Conservation (phyloP, 1,140 invertebrate species). For the Homarus americanus region DNA sequence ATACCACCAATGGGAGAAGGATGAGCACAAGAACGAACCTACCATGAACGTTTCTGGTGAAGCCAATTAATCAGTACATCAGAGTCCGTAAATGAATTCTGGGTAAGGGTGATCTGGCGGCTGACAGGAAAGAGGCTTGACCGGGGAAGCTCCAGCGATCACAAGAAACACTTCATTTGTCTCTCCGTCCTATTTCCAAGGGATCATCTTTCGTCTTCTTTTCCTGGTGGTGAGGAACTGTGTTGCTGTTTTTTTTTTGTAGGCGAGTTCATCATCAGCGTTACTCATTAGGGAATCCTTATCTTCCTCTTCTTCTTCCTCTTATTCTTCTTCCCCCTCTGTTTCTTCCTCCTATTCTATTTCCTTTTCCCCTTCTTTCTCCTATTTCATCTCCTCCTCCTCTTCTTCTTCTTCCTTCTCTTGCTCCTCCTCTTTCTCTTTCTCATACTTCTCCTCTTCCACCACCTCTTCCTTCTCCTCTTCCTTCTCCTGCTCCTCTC, state of each 20-base stretch:
- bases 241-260: conserved; percentile 39
- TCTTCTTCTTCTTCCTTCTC: too few species aligned
- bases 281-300: conserved; percentile 47
- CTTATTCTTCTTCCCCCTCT: too few species aligned
- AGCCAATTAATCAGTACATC: conserved; percentile 54
- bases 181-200: conserved; percentile 55
- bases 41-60: conserved; percentile 4
- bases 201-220: conserved; percentile 65
- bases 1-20: too few species aligned
- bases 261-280: conserved; percentile 48
- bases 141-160: conserved; percentile 5
- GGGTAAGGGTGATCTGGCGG: conserved; percentile 14
- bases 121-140: conserved; percentile 65
- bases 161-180: conserved; percentile 66
- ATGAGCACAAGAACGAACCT: conserved; percentile 19
- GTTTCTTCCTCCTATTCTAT: too few species aligned
- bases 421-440: too few species aligned
- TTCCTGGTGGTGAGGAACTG: too few species aligned
- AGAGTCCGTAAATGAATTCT: conserved; percentile 38
- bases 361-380: too few species aligned
- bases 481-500: too few species aligned
- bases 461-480: too few species aligned
- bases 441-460: too few species aligned
- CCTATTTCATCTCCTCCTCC: too few species aligned
- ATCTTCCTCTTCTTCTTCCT: too few species aligned